These are phyloP conservation scores for Oceanodroma tethys DNA, from an alignment of 2,113 vertebrate species.

Conservation along the genomic window DNA sequence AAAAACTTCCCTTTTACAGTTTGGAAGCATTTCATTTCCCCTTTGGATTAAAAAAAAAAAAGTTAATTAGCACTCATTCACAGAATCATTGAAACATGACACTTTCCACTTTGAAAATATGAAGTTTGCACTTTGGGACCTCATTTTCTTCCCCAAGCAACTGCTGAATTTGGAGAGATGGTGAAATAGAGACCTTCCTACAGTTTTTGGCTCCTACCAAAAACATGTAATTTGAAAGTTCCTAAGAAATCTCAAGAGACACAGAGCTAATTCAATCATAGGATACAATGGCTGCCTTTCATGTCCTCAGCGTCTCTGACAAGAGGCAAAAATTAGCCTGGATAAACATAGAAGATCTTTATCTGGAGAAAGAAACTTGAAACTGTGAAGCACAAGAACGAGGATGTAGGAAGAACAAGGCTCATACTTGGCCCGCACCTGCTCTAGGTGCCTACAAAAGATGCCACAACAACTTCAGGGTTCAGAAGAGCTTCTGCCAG, in stretches of 20 bases:
- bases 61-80: neutral
- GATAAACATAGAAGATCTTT: neutral
- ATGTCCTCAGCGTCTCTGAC: neutral
- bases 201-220: conserved; percentile 1
- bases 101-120: neutral
- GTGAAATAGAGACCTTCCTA: conserved; percentile 1
- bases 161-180: neutral
- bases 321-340: conserved; percentile 19
- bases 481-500: neutral
- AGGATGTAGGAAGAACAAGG: neutral
- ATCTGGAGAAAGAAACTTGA: neutral
- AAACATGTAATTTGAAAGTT: conserved; percentile 1
- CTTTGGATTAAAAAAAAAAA: neutral
- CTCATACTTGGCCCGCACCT: neutral
- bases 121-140: neutral
- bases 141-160: neutral
- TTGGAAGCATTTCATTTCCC: neutral
- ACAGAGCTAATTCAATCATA: neutral
- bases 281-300: neutral
- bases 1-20: neutral
- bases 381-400: neutral
- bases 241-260: conserved; percentile 12
- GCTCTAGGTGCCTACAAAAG: neutral
- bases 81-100: neutral
- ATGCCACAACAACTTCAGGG: neutral